phyloP scores from a whole-genome alignment of 2,113 vertebrate genomes.

The Pterophyllum scalare region DNA sequence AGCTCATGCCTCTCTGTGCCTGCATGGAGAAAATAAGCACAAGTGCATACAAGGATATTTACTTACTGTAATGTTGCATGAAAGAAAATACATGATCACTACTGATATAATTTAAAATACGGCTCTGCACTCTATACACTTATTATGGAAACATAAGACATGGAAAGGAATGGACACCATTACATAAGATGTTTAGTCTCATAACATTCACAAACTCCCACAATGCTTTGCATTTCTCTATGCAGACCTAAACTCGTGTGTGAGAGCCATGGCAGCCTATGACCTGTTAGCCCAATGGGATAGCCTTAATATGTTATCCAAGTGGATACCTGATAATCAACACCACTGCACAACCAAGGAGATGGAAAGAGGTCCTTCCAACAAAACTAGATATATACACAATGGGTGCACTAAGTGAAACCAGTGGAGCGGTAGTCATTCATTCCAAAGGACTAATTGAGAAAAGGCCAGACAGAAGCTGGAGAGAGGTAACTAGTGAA shows the following conservation, averaged over 20 bases:
- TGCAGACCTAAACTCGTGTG: constrained; percentile 33
- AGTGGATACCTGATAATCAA: constrained; percentile 76
- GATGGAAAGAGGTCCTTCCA: constrained; percentile 60
- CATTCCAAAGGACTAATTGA: constrained; percentile 75
- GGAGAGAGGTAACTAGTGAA: constrained; percentile 55
- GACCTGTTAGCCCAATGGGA: constrained; percentile 69
- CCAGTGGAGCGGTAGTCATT: constrained; percentile 79
- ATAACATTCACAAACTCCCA: background rate
- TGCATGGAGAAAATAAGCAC: constrained; percentile 62
- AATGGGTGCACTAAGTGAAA: constrained; percentile 79
- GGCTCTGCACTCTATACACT: background rate
- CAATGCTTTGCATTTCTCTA: constrained; percentile 17
- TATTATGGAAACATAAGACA: background rate
- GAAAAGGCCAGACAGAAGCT: constrained; percentile 63
- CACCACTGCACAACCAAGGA: constrained; percentile 42
- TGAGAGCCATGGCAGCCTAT: constrained; percentile 72
- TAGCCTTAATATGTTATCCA: constrained; percentile 70
- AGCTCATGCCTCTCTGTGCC: constrained; percentile 97
- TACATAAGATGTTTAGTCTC: background rate
- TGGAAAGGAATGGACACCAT: background rate
- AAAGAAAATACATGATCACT: background rate
- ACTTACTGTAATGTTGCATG: background rate
- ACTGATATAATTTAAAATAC: constrained; percentile 1
- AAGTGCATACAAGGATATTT: constrained; percentile 30
- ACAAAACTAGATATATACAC: constrained; percentile 72